These are phyloP conservation scores for Ecdyonurus torrentis DNA, from an alignment of 2,888 invertebrate species.

Conservation along the genomic window DNA sequence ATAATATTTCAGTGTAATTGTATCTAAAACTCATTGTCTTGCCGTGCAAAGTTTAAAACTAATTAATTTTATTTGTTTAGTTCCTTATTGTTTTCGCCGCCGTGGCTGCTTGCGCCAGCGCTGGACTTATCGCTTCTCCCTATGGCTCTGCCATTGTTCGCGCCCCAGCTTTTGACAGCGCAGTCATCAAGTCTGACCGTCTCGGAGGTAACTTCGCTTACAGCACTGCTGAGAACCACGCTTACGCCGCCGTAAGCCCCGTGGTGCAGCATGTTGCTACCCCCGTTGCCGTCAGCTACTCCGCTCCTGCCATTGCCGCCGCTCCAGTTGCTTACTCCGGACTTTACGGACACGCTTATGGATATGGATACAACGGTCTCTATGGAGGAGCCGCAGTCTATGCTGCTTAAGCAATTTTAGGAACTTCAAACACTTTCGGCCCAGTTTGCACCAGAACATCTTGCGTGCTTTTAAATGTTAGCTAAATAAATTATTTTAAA, in stretches of 20 bases:
- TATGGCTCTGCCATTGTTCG: slow-evolving; percentile 17
- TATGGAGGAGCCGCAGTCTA: slow-evolving; percentile 8
- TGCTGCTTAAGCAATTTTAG: slow-evolving; percentile 6
- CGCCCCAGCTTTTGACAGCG: slow-evolving; percentile 22
- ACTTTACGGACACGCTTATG: slow-evolving; percentile 4
- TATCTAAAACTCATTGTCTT: no score
- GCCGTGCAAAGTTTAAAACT: no score
- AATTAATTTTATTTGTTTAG: background rate
- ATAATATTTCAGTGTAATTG: no score
- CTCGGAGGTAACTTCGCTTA: slow-evolving; percentile 24
- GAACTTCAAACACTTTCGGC: background rate
- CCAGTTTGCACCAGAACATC: no score
- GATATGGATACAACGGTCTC: background rate
- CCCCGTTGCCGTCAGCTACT: slow-evolving; percentile 20
- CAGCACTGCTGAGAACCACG: slow-evolving; percentile 21
- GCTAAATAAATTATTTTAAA: no score
- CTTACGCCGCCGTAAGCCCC: slow-evolving; percentile 21
- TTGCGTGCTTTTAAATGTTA: no score
- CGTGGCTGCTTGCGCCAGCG: slow-evolving; percentile 6
- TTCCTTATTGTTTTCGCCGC: slow-evolving; percentile 6
- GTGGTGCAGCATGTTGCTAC: slow-evolving; percentile 18
- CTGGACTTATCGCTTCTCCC: background rate
- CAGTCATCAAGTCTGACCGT: slow-evolving; percentile 22
- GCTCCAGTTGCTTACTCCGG: slow-evolving; percentile 1
- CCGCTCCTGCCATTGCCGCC: slow-evolving; percentile 10